phyloP scores from a whole-genome alignment of 2,113 vertebrate genomes.

The Cyphomyrus plagiostoma region DNA sequence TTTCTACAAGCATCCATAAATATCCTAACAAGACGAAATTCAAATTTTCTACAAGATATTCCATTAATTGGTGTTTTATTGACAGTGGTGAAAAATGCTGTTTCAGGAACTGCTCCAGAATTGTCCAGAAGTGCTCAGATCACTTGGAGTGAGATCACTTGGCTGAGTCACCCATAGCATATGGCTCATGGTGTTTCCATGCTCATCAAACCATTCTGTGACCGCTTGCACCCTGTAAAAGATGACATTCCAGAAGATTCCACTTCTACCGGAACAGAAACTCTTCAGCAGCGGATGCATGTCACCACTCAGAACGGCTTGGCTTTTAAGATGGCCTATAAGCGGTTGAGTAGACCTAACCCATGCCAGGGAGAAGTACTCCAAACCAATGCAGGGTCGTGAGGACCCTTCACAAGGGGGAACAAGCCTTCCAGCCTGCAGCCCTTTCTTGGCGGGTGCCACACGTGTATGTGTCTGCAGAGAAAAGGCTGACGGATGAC shows the following conservation, averaged over 20 bases:
- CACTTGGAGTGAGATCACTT: background rate
- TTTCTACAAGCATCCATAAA: background rate
- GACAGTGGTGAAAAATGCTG: background rate
- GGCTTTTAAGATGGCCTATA: background rate
- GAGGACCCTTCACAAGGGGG: background rate
- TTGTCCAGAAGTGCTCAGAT: background rate
- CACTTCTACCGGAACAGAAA: background rate
- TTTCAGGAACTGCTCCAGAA: background rate
- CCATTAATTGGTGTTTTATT: background rate
- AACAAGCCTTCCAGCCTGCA: background rate
- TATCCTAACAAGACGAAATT: background rate
- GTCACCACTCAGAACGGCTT: background rate
- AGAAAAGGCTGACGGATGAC: background rate
- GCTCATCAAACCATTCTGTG: background rate
- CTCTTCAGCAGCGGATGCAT: background rate
- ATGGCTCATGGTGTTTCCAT: background rate
- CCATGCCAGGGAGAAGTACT: background rate
- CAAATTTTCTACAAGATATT: background rate
- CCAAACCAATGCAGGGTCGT: background rate
- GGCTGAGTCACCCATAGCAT: background rate
- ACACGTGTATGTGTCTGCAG: background rate
- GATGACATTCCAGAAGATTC: background rate
- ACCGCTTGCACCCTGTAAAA: background rate
- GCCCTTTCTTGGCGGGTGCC: background rate
- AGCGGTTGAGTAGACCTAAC: background rate